Conservation (phyloP, 2,888 invertebrate genomes). For the Norana najaformis region DNA sequence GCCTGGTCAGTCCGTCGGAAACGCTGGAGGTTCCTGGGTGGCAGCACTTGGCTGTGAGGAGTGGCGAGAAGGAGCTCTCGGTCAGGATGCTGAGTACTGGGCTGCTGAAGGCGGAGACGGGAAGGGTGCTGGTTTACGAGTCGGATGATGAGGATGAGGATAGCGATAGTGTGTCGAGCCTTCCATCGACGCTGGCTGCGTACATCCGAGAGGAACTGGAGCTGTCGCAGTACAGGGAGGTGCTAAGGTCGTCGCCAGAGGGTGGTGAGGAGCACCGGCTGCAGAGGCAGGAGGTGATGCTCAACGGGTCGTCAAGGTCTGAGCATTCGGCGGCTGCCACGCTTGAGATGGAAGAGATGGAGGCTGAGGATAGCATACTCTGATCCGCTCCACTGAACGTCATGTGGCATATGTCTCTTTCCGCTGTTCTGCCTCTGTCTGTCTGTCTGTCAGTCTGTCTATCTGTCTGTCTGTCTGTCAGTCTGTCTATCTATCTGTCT, state of each 20-base stretch:
- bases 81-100: background rate
- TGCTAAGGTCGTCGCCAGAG: background rate
- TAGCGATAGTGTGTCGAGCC: constrained; percentile 16
- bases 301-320: background rate
- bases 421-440: too few relatives aligned
- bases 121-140: background rate
- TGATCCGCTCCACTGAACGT: background rate
- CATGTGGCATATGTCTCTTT: too few relatives aligned
- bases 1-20: background rate
- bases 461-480: background rate
- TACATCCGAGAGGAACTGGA: constrained; percentile 29
- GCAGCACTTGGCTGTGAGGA: background rate
- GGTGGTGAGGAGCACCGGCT: background rate
- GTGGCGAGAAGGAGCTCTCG: background rate
- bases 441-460: background rate
- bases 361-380: background rate
- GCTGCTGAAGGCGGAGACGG: background rate
- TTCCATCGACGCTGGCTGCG: constrained; percentile 19
- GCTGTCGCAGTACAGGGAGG: constrained; percentile 20
- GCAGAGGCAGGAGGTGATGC: background rate
- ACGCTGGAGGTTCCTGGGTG: background rate
- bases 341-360: constrained; percentile 5
- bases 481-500: background rate
- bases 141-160: background rate
- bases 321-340: background rate